A percentile compares a stretch with the other conserved stretches of the same genome.
Conservation (phyloP, 2,113 vertebrate genomes). For the Opisthocomus hoazin region DNA sequence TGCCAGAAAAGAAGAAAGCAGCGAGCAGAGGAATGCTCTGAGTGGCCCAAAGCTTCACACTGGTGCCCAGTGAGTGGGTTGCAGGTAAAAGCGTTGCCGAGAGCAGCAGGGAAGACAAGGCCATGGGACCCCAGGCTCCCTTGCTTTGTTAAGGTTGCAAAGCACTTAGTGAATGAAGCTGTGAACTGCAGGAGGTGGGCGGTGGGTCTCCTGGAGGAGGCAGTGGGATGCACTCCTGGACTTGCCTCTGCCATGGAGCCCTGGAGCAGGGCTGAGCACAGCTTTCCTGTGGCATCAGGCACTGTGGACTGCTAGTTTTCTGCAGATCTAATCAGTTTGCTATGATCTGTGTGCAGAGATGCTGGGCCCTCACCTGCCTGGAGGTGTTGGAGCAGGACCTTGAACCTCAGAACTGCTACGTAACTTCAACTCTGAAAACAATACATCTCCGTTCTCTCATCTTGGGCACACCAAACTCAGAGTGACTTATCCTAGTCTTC, state of each 20-base stretch:
- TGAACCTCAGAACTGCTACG: neutral
- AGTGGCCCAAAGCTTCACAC: neutral
- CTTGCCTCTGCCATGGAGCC: neutral
- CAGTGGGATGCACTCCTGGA: neutral
- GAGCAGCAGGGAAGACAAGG: neutral
- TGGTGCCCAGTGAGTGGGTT: neutral
- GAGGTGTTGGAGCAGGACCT: neutral
- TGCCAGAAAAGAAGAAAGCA: neutral
- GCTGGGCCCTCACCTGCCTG: neutral
- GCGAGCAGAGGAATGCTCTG: neutral
- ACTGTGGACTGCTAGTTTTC: neutral
- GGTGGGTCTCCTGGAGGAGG: neutral
- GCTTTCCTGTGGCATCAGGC: neutral
- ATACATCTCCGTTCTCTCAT: fast-evolving
- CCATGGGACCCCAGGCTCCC: neutral
- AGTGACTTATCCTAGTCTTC: neutral
- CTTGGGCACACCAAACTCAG: fast-evolving
- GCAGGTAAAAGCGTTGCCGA: neutral
- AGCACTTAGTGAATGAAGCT: neutral
- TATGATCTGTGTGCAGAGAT: neutral
- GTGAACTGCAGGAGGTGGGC: neutral
- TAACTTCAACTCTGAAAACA: neutral
- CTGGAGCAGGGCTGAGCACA: neutral
- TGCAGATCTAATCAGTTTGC: neutral
- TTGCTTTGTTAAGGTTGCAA: neutral